Conservation (phyloP, 2,113 vertebrate genomes). For the Carassius auratus region DNA sequence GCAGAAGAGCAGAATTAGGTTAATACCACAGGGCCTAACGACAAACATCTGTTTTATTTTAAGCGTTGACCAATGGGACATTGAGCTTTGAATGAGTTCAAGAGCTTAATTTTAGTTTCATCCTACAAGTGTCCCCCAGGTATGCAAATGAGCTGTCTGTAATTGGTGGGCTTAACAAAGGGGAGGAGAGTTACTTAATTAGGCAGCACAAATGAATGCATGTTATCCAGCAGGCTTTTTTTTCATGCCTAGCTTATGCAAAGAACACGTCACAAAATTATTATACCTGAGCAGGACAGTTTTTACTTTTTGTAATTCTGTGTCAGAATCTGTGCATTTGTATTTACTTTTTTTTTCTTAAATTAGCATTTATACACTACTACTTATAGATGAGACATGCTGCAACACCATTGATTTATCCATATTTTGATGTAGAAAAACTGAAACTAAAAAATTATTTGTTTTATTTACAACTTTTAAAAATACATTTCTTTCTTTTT, state of each 20-base stretch:
- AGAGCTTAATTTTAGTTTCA: slow-evolving; percentile 31
- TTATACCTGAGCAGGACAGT: background rate
- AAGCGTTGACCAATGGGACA: slow-evolving; percentile 26
- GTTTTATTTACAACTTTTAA: no score
- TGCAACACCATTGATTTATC: background rate
- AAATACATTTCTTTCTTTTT: background rate
- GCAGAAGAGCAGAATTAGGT: slow-evolving; percentile 35
- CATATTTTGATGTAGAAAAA: no score
- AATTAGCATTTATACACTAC: background rate
- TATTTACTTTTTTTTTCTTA: background rate
- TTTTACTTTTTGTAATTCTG: background rate
- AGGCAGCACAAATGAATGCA: slow-evolving; percentile 68
- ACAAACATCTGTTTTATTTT: slow-evolving; percentile 39
- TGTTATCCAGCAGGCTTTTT: slow-evolving; percentile 66
- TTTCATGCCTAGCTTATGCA: background rate
- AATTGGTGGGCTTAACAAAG: slow-evolving; percentile 63
- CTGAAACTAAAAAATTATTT: no score
- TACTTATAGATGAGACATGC: background rate
- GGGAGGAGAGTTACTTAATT: slow-evolving; percentile 69
- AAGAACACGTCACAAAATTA: background rate
- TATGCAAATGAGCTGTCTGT: slow-evolving; percentile 61
- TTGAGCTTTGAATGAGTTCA: slow-evolving; percentile 41
- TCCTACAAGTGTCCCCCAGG: slow-evolving; percentile 11
- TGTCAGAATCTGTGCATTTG: background rate
- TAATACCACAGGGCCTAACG: background rate